Evolutionary conservation across 2,888 invertebrate species (phyloP), one percentile per base, ranked within the genome.

Genomic region (Yponomeuta malinellus): DNA sequence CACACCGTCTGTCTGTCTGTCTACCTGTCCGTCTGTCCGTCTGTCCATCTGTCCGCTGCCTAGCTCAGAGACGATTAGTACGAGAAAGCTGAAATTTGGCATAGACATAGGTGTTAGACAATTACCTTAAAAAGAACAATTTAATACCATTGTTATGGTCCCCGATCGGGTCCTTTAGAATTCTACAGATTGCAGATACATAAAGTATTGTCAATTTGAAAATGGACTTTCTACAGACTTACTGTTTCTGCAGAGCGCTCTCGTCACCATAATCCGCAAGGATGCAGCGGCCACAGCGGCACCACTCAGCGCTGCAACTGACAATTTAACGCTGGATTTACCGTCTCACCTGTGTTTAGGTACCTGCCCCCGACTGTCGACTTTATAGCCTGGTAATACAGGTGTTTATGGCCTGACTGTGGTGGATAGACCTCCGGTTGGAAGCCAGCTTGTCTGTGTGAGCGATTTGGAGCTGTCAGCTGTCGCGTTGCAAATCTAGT

Each of bases 281-380:
- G 65, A 65, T 29, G 65, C 67, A 43, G 67, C 48, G 67, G 67
- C 33, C n/a, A 43, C 37, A 43, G 37, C 37, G 43, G 37, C n/a
- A 15, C 52, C 33, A 23, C 33, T 29, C 29, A 68, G 52, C 52
- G 52, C 48, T 68, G 68, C 68, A 48, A 31, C 68, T 68, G 68
- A 68, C 68, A 68, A 68, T 68, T 68, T 68, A 68, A 23, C 68
- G 68, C 68, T 68, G 68, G 68, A 68, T 68, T 68, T 68, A 48
- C 12, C 52, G 9, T 52, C 31, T 52, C 68, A 68, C 68, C 68
- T 68, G 68, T 15, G 68, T 10, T 52, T 8, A n/a, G 52, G 1
- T 15, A 59, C 52, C 52, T 59, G 52, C 3, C 52, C 52, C 52
- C 4, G 52, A 2, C 52, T 5, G 52, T 52, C 29, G 31, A 3